phyloP scores from a whole-genome alignment of 2,113 vertebrate species.

The Antechinus flavipes region DNA sequence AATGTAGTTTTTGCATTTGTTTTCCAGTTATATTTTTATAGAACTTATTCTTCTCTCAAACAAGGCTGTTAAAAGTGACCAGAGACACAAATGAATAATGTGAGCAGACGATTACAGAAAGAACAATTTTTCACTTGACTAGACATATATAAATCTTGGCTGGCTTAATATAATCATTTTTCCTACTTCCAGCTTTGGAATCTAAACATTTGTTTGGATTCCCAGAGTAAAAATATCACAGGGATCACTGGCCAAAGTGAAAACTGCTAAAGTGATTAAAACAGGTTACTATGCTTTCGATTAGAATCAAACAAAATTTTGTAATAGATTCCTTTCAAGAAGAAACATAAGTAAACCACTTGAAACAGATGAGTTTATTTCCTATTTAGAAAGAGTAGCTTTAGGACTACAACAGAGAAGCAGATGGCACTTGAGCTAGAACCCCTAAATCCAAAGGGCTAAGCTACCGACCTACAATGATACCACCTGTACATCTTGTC shows the following conservation, averaged over 20 bases:
- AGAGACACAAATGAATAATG: neutral
- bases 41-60: slow-evolving; percentile 48
- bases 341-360: neutral
- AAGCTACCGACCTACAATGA: neutral
- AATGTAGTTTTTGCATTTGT: slow-evolving; percentile 63
- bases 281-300: neutral
- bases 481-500: neutral
- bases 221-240: slow-evolving; percentile 41
- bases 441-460: neutral
- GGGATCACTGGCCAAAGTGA: slow-evolving; percentile 32
- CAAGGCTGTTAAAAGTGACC: slow-evolving; percentile 11
- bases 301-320: neutral
- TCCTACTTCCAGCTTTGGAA: neutral
- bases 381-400: neutral
- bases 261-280: neutral
- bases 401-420: neutral
- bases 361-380: neutral
- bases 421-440: neutral
- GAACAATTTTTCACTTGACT: neutral
- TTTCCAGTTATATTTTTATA: slow-evolving; percentile 65
- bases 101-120: neutral
- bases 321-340: neutral
- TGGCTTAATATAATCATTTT: neutral
- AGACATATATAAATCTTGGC: slow-evolving; percentile 2
- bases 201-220: slow-evolving; percentile 25